Base-by-base conservation (phyloP, 2,888 invertebrate genomes). In the Cataglyphis cursor region DNA sequence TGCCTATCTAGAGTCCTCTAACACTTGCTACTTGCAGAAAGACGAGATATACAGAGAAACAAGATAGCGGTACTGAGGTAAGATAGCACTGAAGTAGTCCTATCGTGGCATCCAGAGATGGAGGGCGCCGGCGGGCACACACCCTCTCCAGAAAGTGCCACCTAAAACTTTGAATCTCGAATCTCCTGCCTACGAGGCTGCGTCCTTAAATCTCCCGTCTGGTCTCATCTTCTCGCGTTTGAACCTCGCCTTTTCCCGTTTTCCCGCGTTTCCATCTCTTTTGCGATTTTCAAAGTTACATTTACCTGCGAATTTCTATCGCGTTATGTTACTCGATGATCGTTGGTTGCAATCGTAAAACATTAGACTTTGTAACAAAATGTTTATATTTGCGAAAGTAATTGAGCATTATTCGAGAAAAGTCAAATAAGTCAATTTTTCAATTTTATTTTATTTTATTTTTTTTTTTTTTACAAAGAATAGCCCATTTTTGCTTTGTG, bases 111-210 rank as follows among this genome's bases (percentile, higher is more conserved):
- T 82, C 72, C 81, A 38, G 73, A 87, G 90, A 89, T 86, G 88
- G 85, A 86, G 68, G 85, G 21, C 48, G 86, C 85, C 85, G 83
- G 85, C 82, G 76, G 85, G 81, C 84, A 57, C 59, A 80, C 59
- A 86, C 70, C 74, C 88, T 80, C 85, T 81, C 64, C 78, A 35
- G 68, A 88, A 90, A 90, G 90, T 89, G 86, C 65, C 87, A 76
- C 81, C 87, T 90, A 87, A 90, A 90, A 90, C 90, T 91, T 91
- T 86, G 87, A 91, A 91, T 89, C 91, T 91, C 89, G 87, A 85
- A 90, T 87, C 89, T 87, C 82, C 48, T 83, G 87, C 88, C 87
- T 87, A 86, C 85, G 81, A 87, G 54, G 68, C 74, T 74, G 80
- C 81, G 15, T 44, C 82, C 86, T 85, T 88, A 89, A 90, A 90